Evolutionary conservation across 2,888 invertebrate species (phyloP), one percentile per base, ranked within the genome.

Genomic region (Gryllus longicercus): DNA sequence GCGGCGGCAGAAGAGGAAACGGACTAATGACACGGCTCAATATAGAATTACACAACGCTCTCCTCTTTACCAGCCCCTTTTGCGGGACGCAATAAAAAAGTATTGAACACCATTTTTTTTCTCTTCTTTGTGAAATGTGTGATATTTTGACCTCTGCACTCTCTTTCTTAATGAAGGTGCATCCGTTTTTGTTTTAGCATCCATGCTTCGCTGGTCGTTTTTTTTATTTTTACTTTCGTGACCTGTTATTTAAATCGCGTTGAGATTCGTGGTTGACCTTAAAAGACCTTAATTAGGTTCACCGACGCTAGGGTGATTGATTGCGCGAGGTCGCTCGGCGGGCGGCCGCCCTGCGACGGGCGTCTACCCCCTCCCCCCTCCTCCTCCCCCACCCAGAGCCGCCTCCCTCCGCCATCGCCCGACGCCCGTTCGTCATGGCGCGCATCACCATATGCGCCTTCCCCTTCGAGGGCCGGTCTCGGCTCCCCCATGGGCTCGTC

Each of bases 181-280:
- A 79, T 63, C 76, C 77, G 63, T 63, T 63, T 50, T 50, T 50
- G 76, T 79, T 79, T 75, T 79, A 51, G 75, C 51, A 79, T 79
- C 79, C 51, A 74, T 76, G 50, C 50, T 50, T 50, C 21, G n/a
- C 49, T 76, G 23, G 76, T 77, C 21, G n/a, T 50, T 49, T 49
- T 77, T 50, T 49, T n/a, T 50, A 25, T 21, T 21, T 50, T 49
- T 50, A 21, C 77, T 50, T 50, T 79, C 80, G 80, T 80, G 80
- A 80, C 80, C 80, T 77, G 80, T 77, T 78, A 80, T 80, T 80
- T 80, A 80, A 80, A 80, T 80, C 78, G 78, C 80, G 80, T 78
- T 80, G 63, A 78, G 80, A 80, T 80, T 78, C 80, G 80, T 80
- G 80, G 77, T 80, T 80, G 80, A 80, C 80, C 80, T 76, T 78